Conservation (phyloP, 2,797 vertebrate species). For the Rhinatrema bivittatum region DNA sequence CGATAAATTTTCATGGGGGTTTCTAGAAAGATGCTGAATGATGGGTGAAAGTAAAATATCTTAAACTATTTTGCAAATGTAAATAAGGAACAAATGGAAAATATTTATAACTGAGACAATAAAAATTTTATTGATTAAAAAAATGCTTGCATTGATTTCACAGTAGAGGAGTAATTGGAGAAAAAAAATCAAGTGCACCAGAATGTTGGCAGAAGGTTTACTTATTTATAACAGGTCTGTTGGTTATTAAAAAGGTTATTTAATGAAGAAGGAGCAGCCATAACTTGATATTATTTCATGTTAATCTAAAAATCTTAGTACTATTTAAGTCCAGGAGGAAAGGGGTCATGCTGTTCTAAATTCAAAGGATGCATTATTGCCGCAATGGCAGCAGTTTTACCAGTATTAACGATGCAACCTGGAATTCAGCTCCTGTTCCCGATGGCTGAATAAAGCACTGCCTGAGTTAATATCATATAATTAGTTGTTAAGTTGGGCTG, state of each 20-base stretch:
- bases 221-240: no score
- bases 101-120: conserved; percentile 86
- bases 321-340: background rate
- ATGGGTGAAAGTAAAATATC: conserved; percentile 60
- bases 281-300: background rate
- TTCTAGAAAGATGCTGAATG: conserved; percentile 59
- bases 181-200: no score
- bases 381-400: background rate
- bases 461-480: background rate
- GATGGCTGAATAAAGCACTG: background rate
- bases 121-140: conserved; percentile 67
- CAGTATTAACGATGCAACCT: background rate
- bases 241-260: no score
- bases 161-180: no score
- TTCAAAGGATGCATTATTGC: background rate
- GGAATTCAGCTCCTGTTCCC: background rate
- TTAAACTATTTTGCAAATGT: conserved; percentile 87
- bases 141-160: no score
- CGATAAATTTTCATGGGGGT: conserved; percentile 55
- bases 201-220: no score
- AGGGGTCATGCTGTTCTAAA: background rate
- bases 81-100: conserved; percentile 67
- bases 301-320: background rate
- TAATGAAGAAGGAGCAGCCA: background rate
- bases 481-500: background rate